phyloP scores from a whole-genome alignment of 2,888 invertebrate genomes.

The Euclidia mi region DNA sequence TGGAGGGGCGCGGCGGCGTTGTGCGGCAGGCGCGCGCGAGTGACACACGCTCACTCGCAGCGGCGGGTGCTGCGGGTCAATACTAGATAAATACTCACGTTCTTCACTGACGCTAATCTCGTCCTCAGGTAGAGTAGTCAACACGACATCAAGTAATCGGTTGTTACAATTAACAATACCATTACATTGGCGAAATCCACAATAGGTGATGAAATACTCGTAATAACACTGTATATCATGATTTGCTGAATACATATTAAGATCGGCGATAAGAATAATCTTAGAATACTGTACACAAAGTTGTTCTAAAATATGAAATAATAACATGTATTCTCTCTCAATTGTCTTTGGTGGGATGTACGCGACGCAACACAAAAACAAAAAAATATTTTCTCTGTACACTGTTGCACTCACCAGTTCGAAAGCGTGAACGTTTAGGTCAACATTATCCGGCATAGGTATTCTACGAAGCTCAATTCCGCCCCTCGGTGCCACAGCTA shows the following conservation, averaged over 20 bases:
- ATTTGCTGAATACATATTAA: constrained; percentile 10
- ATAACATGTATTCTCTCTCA: too few relatives aligned
- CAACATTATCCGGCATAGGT: too few relatives aligned
- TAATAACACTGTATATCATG: constrained; percentile 10
- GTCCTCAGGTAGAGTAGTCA: constrained; percentile 10
- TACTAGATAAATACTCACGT: not conserved
- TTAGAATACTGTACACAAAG: constrained; percentile 5
- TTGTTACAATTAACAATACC: constrained; percentile 30
- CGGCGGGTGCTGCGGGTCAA: constrained; percentile 32
- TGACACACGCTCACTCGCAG: constrained; percentile 4
- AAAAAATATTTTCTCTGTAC: too few relatives aligned
- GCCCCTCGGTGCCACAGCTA: too few relatives aligned
- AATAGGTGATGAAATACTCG: constrained; percentile 35
- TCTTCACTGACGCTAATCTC: not conserved
- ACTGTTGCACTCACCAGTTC: too few relatives aligned
- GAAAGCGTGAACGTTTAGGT: too few relatives aligned
- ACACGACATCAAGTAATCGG: constrained; percentile 29
- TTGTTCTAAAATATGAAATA: constrained; percentile 1
- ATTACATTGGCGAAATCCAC: constrained; percentile 40
- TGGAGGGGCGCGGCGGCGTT: not conserved
- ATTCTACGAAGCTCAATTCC: too few relatives aligned
- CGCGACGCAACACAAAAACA: too few relatives aligned
- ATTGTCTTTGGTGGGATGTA: too few relatives aligned
- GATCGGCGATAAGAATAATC: constrained; percentile 33
- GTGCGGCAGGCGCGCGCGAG: not conserved